Conservation (phyloP, 2,888 invertebrate genomes). For the Trimorus sp. region DNA sequence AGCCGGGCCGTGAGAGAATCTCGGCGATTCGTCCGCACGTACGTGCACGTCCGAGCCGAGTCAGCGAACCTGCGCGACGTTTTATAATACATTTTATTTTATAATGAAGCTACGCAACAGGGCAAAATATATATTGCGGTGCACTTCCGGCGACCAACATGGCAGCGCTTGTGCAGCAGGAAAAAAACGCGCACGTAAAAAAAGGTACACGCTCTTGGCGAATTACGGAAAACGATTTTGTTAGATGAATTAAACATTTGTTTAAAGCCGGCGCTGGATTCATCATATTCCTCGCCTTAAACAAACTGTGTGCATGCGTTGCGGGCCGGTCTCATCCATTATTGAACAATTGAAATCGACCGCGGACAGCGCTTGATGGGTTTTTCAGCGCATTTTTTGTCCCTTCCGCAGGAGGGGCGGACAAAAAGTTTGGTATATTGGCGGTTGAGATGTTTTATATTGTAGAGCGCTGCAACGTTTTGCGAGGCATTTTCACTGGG, state of each 20-base stretch:
- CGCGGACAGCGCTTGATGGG: slow-evolving; percentile 26
- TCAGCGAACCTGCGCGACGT: slow-evolving; percentile 56
- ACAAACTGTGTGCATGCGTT: slow-evolving; percentile 45
- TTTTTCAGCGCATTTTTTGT: slow-evolving; percentile 36
- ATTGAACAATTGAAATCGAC: slow-evolving; percentile 53
- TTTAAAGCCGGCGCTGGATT: slow-evolving; percentile 50
- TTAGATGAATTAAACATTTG: slow-evolving; percentile 66
- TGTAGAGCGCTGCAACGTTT: too few relatives aligned
- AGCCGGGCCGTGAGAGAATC: slow-evolving; percentile 62
- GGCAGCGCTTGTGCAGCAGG: slow-evolving; percentile 35
- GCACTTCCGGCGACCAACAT: slow-evolving; percentile 65
- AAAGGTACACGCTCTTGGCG: slow-evolving; percentile 54
- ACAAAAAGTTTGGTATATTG: too few relatives aligned
- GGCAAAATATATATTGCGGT: slow-evolving; percentile 63
- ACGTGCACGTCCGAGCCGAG: slow-evolving; percentile 40
- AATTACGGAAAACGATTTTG: slow-evolving; percentile 64
- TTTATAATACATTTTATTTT: slow-evolving; percentile 66
- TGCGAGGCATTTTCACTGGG: too few relatives aligned
- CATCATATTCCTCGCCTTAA: slow-evolving; percentile 61
- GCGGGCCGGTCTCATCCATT: slow-evolving; percentile 45
- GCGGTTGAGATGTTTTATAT: too few relatives aligned
- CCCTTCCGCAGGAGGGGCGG: too few relatives aligned
- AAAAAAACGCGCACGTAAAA: slow-evolving; percentile 43
- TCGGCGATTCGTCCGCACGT: slow-evolving; percentile 49
- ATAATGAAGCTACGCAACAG: slow-evolving; percentile 63